phyloP scores from a whole-genome alignment of 2,797 vertebrate genomes.

The Xenops minutus region DNA sequence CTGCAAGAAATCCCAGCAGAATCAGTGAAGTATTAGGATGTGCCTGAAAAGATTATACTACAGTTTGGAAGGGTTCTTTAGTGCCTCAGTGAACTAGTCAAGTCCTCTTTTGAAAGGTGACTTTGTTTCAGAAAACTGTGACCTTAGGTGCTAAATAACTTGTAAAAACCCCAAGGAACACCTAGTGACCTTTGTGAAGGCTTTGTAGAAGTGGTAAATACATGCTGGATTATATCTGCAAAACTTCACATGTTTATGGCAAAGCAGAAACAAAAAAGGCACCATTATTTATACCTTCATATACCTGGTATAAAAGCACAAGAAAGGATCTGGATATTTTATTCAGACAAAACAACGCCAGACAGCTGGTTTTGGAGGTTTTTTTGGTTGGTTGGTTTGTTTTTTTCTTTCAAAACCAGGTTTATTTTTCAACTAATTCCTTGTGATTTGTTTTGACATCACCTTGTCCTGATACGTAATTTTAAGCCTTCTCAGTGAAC shows the following conservation, averaged over 20 bases:
- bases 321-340: not conserved
- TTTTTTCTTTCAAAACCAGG: not conserved
- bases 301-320: not conserved
- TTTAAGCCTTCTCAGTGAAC: not conserved
- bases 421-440: not conserved
- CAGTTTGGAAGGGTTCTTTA: not conserved
- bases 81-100: not conserved
- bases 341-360: not conserved
- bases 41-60: not conserved
- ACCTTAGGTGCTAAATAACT: not conserved
- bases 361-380: fast-evolving
- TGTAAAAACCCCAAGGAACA: not conserved
- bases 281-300: not conserved
- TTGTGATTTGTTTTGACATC: not conserved
- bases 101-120: not conserved
- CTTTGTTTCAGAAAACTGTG: not conserved
- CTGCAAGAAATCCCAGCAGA: not conserved
- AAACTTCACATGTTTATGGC: not conserved
- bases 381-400: not conserved
- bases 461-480: not conserved
- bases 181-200: not conserved
- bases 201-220: not conserved
- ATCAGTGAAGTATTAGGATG: not conserved
- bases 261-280: not conserved
- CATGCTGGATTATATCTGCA: not conserved